phyloP scores from a whole-genome alignment of 2,113 vertebrate species.

The Bos taurus region ARS-UCD2.0 NC_037333.1:13695501-13696000 shows the following conservation, averaged over 20 bases:
- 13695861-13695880: neutral
- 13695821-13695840: neutral
- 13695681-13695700: neutral
- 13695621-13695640: neutral
- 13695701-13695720: neutral
- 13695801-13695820: neutral
- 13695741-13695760: neutral
- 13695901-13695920: neutral
- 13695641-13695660: neutral
- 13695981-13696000: accelerated
- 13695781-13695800: neutral
- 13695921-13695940: neutral
- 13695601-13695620: neutral
- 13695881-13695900: neutral
- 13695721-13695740: neutral
- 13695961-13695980: neutral
- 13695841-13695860: neutral
- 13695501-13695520: neutral
- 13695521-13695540: neutral
- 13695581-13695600: neutral
- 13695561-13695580: neutral
- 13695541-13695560: neutral
- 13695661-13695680: neutral
- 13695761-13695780: neutral
- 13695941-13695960: neutral